Evolutionary conservation across 2,113 vertebrate species (phyloP), one percentile per base, ranked within the genome.

Genomic region (Bettongia penicillata): DNA sequence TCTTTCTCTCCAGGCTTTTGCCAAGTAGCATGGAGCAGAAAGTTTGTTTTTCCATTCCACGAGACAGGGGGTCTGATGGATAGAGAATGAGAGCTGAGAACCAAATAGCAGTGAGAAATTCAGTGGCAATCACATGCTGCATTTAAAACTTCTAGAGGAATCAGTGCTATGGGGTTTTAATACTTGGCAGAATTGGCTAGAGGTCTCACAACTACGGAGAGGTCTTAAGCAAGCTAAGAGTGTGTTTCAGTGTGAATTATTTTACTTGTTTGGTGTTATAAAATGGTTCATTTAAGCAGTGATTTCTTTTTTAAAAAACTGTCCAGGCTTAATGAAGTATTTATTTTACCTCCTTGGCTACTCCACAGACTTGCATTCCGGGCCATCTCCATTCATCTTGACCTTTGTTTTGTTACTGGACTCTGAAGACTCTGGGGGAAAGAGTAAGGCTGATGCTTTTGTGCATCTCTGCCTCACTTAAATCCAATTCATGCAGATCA

Each of bases 11-110:
- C 77, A 55, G 12, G 53, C 1, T 93, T 89, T 23, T 68, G 53
- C 26, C 43, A 68, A 93, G 89, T 93, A 1, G 49, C 14, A 22
- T 77, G 43, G 94, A 94, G 91, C 92, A 96, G 90, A 61, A 77
- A n/a, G 57, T 91, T 97, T 19, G 92, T 96, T 97, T 97, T 93
- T 48, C 91, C 43, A n/a, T 97, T 68, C 26, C 90, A 92, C 93
- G 89, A 91, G n/a, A 28, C 47, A 91, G 49, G 94, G 57, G 26
- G 57, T 8, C 47, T 95, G 94, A 89, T 84, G 90, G 95, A 61
- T 90, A 57, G 48, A 91, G 90, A 93, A 89, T 93, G 61, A 95
- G 92, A 96, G 68, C 28, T 53, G 48, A 89, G 23, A 93, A 93
- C 37, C 19, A 52, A 90, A 47, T 48, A 96, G 50, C 52, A 94